Base-by-base conservation (phyloP, 2,888 invertebrate genomes). In the Helicoverpa assulta region DNA sequence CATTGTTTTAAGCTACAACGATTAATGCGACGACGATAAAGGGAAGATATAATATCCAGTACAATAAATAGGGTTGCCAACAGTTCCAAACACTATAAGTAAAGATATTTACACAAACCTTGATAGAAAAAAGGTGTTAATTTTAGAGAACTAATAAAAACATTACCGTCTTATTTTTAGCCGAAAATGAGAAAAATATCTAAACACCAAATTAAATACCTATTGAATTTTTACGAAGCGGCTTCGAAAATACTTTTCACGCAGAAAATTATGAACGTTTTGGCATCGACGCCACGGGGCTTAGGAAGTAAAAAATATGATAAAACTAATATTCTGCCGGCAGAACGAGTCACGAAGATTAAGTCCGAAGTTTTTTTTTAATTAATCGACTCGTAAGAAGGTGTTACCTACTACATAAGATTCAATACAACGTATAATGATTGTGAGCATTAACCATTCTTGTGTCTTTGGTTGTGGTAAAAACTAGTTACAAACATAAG, bases 301-400 rank as follows among this genome's bases (percentile, higher is more conserved):
- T 40, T 19, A 16, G 26, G 5, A 10, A 12, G 33, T 18, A 43
- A 40, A 50, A 59, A 67, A 54, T 21, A 50, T 26, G 18, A 43
- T n/a, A 6, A n/a, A 2, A 54, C 12, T 16, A 50, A 56, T 60
- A 50, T 60, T 43, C 12, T 12, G 16, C 0, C 50, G 5, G 21
- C 33, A 19, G 33, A 61, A 16, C 18, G 50, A 70, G 29, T 29
- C 16, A 19, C 26, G 59, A 37, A 75, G 52, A 70, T 60, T 60
- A 70, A 60, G 52, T 59, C 53, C 59, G n/a, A 52, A 61, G 40
- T n/a, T n/a, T n/a, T n/a, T n/a, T n/a, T n/a, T n/a, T n/a, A 67
- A 73, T 73, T 51, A 78, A 78, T 67, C 47, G 60, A 50, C 14
- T 29, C 57, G 26, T 52, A 37, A 54, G 14, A 52, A 33, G 37